These are phyloP conservation scores for Campoplex nolae DNA, from an alignment of 2,888 invertebrate species.

Conservation along the genomic window DNA sequence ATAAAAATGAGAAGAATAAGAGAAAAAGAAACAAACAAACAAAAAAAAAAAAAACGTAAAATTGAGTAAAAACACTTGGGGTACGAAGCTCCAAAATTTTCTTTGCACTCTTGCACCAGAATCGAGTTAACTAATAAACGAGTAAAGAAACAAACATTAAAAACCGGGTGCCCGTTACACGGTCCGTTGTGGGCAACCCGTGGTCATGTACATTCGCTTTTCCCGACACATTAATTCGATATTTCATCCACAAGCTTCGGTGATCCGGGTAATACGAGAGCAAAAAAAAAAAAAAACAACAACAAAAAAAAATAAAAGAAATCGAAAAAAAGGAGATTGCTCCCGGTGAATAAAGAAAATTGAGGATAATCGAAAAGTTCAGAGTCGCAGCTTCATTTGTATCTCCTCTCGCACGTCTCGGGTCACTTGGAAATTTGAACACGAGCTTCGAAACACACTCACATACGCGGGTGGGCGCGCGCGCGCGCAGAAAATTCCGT, in stretches of 20 bases:
- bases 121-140: conserved; percentile 11
- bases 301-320: background rate
- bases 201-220: conserved; percentile 51
- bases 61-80: conserved; percentile 10
- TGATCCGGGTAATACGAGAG: background rate
- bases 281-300: conserved; percentile 1
- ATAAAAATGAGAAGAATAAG: background rate
- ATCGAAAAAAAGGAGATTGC: conserved; percentile 44
- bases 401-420: background rate
- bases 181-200: conserved; percentile 65
- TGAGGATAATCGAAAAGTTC: conserved; percentile 7
- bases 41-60: background rate
- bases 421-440: conserved; percentile 12
- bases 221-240: conserved; percentile 68
- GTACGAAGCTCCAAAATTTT: background rate
- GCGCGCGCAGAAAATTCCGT: background rate
- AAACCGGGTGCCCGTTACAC: conserved; percentile 65
- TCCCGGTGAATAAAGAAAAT: conserved; percentile 26
- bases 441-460: background rate
- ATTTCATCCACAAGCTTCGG: conserved; percentile 6
- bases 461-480: too few relatives aligned
- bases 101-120: background rate
- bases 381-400: conserved; percentile 13
- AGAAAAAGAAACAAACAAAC: too few relatives aligned
- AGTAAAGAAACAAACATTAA: conserved; percentile 28